phyloP scores from a whole-genome alignment of 2,113 vertebrate species.

The Mungos mungo region DNA sequence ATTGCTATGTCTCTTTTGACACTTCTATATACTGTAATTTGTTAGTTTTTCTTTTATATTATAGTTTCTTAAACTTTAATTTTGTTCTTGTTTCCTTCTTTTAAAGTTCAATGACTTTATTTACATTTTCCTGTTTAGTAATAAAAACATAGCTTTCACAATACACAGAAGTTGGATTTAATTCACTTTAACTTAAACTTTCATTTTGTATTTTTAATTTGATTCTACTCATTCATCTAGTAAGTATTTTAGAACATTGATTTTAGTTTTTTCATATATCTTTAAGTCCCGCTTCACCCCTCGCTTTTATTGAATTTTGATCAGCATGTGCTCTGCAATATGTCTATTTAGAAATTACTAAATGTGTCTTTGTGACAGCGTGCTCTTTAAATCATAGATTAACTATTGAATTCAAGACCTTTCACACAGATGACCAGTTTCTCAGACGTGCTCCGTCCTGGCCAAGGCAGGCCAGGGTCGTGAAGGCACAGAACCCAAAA shows the following conservation, averaged over 20 bases:
- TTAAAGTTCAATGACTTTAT: not conserved
- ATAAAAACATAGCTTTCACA: not conserved
- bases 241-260: conserved; percentile 22
- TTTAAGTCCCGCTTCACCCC: not conserved
- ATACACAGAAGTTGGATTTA: not conserved
- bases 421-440: not conserved
- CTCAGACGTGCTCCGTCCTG: not conserved
- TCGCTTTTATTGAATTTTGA: not conserved
- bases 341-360: not conserved
- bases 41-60: not conserved
- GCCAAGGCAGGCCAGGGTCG: not conserved
- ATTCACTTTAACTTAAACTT: not conserved
- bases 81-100: not conserved
- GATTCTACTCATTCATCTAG: not conserved
- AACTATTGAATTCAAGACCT: not conserved
- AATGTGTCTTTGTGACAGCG: not conserved
- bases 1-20: not conserved
- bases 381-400: not conserved
- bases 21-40: not conserved
- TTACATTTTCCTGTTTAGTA: not conserved
- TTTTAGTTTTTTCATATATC: not conserved
- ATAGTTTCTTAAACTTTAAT: not conserved
- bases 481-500: not conserved
- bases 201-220: not conserved
- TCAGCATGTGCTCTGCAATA: not conserved